phyloP scores from a whole-genome alignment of 2,797 vertebrate species.

The Syncerus caffer region DNA sequence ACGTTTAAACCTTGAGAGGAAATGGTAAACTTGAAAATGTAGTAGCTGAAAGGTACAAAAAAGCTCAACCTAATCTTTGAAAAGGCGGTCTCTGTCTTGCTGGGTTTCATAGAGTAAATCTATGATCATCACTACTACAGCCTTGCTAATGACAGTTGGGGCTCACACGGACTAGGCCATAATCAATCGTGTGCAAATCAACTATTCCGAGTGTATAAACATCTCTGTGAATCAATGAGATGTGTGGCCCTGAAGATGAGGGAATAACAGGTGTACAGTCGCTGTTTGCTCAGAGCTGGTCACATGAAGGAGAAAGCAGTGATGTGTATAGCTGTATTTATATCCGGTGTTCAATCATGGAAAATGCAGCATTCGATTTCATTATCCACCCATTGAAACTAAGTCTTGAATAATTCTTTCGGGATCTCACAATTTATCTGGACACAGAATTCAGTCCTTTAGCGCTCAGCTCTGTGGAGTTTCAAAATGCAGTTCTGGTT shows the following conservation, averaged over 20 bases:
- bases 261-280: background rate
- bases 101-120: background rate
- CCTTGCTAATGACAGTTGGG: background rate
- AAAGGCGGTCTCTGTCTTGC: background rate
- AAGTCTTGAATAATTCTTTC: background rate
- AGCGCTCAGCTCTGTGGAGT: background rate
- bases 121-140: background rate
- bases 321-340: conserved; percentile 28
- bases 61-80: background rate
- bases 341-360: background rate
- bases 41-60: background rate
- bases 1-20: background rate
- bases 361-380: conserved; percentile 16
- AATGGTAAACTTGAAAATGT: background rate
- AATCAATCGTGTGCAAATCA: background rate
- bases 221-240: background rate
- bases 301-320: conserved; percentile 11
- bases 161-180: background rate
- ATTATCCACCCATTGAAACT: background rate
- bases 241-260: background rate
- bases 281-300: conserved; percentile 2
- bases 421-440: background rate
- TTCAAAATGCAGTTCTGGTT: background rate
- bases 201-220: conserved; percentile 5
- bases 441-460: background rate